Percentiles rank a stretch among this genome's conserved stretches.
Evolutionary conservation across 2,888 invertebrate species (phyloP).

Genomic region (Microplitis manilae): DNA sequence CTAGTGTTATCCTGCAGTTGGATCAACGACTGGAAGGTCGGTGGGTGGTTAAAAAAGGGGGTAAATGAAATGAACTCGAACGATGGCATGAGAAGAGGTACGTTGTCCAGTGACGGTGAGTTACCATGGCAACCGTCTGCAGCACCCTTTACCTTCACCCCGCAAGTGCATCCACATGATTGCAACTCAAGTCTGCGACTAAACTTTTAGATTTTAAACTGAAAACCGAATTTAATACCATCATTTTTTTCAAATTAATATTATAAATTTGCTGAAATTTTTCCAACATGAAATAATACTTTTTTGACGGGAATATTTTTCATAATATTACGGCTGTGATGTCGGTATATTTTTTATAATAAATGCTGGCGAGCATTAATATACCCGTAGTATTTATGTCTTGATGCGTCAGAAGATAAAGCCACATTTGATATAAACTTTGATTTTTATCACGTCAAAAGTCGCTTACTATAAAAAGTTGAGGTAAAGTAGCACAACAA

Average conservation of each 20-base stretch:
- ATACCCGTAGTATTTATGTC: no score
- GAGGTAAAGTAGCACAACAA: no score
- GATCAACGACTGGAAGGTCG: constrained; percentile 60
- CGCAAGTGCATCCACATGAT: constrained; percentile 61
- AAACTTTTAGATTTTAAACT: constrained; percentile 11
- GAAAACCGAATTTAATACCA: neutral
- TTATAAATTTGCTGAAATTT: neutral
- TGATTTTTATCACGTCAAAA: no score
- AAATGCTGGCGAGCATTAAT: no score
- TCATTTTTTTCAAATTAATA: neutral
- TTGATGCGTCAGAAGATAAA: no score
- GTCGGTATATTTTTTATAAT: no score
- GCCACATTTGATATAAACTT: no score
- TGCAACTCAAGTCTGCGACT: constrained; percentile 61
- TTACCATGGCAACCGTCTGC: constrained; percentile 70
- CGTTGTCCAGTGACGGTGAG: constrained; percentile 69
- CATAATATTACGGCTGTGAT: no score
- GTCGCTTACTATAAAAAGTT: no score
- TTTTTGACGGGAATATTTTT: no score
- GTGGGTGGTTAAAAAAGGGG: constrained; percentile 41
- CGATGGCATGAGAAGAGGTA: constrained; percentile 56
- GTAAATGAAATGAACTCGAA: constrained; percentile 49
- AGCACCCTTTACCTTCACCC: constrained; percentile 61
- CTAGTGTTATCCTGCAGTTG: constrained; percentile 67
- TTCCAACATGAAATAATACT: neutral